A percentile compares a stretch with the other conserved stretches of the same genome.
Evolutionary conservation across 1,140 invertebrate species (phyloP).

Genomic region (Nomia melanderi): DNA sequence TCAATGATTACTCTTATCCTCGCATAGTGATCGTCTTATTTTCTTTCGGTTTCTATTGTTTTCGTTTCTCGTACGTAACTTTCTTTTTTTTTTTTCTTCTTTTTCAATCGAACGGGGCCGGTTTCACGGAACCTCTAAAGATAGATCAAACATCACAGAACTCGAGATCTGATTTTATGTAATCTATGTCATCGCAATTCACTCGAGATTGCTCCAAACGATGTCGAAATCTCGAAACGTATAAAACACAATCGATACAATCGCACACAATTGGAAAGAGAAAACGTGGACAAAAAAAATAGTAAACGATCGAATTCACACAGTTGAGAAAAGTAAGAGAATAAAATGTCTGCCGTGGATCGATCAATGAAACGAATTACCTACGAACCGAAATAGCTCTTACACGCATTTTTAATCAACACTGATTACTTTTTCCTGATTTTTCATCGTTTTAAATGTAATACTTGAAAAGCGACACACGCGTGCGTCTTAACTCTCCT

Average conservation of each 20-base stretch:
- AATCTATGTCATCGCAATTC: no score
- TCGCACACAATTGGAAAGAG: slow-evolving; percentile 16
- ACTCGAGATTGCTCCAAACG: neutral
- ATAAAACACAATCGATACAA: neutral
- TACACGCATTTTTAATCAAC: slow-evolving; percentile 9
- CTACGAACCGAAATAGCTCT: neutral
- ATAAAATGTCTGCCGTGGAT: neutral
- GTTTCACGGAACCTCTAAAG: slow-evolving; percentile 19
- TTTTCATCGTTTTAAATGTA: neutral
- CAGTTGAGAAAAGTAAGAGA: neutral
- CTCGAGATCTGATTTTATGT: slow-evolving; percentile 4
- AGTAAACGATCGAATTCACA: slow-evolving; percentile 5
- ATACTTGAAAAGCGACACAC: neutral
- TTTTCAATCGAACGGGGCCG: neutral
- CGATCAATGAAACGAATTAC: slow-evolving; percentile 1
- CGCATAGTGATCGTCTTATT: neutral
- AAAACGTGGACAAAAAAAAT: slow-evolving; percentile 17
- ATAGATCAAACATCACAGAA: neutral
- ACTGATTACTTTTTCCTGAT: neutral
- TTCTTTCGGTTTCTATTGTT: neutral
- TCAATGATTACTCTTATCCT: neutral
- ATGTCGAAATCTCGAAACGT: neutral
- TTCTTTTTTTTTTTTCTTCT: neutral
- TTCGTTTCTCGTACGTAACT: no score
- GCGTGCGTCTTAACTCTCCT: neutral